Conservation (phyloP, 2,113 vertebrate genomes). For the Pyxicephalus adspersus region DNA sequence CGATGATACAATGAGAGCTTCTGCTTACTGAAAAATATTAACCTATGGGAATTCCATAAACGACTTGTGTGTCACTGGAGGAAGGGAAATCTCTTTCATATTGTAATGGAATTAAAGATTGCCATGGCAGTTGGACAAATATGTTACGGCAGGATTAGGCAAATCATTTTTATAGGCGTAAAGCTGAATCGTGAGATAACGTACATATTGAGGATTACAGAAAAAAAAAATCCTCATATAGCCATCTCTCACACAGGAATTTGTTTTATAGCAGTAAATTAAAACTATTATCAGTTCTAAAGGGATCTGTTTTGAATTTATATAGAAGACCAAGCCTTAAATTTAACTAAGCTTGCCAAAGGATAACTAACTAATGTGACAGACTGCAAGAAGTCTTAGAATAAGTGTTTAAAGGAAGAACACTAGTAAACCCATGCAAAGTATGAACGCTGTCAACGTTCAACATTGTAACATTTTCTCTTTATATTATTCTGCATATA, state of each 20-base stretch:
- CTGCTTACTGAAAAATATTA: constrained; percentile 15
- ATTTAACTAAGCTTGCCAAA: no score
- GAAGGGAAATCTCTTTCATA: constrained; percentile 41
- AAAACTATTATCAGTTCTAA: constrained; percentile 30
- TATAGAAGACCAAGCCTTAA: not conserved
- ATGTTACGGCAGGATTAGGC: constrained; percentile 45
- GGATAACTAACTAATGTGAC: no score
- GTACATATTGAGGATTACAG: constrained; percentile 35
- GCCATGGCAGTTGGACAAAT: constrained; percentile 42
- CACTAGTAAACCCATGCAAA: no score
- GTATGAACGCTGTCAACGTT: no score
- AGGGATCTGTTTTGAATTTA: constrained; percentile 38
- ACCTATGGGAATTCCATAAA: constrained; percentile 34
- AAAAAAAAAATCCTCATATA: constrained; percentile 14
- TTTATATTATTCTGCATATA: no score
- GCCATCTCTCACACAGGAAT: constrained; percentile 22
- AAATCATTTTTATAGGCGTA: constrained; percentile 45
- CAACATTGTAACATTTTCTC: no score
- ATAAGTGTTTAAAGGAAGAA: no score
- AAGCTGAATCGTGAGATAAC: constrained; percentile 42
- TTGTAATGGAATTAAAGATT: constrained; percentile 50
- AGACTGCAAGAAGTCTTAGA: no score
- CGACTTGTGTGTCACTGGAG: not conserved
- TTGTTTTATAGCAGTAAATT: constrained; percentile 17
- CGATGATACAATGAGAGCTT: constrained; percentile 37